phyloP scores from a whole-genome alignment of 2,113 vertebrate species.

The Murina feae region DNA sequence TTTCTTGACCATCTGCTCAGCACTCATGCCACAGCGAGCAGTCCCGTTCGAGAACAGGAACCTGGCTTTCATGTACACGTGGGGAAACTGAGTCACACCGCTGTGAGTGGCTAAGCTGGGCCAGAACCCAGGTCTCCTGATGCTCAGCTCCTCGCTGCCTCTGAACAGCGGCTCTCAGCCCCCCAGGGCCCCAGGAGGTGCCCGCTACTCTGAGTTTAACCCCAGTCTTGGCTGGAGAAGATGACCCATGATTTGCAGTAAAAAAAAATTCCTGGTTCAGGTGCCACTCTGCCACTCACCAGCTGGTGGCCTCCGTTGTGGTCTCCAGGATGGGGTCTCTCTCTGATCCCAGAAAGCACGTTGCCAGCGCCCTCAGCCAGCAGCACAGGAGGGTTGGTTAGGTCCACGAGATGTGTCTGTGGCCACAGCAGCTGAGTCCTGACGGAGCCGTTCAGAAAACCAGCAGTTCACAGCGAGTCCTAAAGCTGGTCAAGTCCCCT shows the following conservation, averaged over 20 bases:
- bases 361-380: neutral
- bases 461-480: neutral
- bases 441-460: neutral
- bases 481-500: neutral
- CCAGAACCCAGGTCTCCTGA: neutral
- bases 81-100: neutral
- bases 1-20: neutral
- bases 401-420: neutral
- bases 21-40: neutral
- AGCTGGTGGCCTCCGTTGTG: neutral
- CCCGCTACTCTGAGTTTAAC: neutral
- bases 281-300: neutral
- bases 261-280: neutral
- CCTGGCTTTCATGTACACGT: neutral
- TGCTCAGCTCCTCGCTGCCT: neutral
- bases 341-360: neutral
- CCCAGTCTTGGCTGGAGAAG: neutral
- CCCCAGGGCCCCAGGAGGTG: accelerated
- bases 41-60: accelerated
- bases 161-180: neutral
- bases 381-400: accelerated
- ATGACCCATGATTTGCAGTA: neutral
- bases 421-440: neutral
- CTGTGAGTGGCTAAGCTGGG: accelerated
- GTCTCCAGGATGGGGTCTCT: neutral